A percentile compares a stretch with the other conserved stretches of the same genome.
These are phyloP conservation scores for Allobates femoralis DNA, from an alignment of 2,797 vertebrate genomes.

Conservation along the genomic window DNA sequence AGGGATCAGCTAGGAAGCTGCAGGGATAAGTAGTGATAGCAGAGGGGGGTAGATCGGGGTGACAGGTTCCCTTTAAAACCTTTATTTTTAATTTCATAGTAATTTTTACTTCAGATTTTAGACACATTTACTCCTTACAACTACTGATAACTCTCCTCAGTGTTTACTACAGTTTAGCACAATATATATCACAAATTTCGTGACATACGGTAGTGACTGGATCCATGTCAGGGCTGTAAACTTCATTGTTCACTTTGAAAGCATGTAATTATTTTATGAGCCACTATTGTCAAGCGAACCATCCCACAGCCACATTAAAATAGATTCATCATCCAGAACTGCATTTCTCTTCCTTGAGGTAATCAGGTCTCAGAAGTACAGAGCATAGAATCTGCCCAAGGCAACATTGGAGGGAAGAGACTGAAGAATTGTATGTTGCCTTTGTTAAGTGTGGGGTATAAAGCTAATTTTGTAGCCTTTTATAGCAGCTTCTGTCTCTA, in stretches of 20 bases:
- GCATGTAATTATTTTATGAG: slow-evolving; percentile 51
- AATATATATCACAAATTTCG: not conserved
- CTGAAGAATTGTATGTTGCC: not conserved
- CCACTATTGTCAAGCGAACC: slow-evolving; percentile 12
- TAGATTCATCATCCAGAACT: slow-evolving; percentile 42
- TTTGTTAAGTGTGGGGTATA: slow-evolving; percentile 31
- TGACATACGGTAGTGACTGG: not conserved
- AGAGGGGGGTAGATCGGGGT: no score
- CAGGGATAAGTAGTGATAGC: no score
- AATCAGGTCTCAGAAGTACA: slow-evolving; percentile 28
- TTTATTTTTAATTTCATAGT: not conserved
- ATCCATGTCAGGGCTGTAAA: not conserved
- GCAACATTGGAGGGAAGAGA: slow-evolving; percentile 35
- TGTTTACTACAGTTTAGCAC: not conserved
- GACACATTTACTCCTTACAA: not conserved
- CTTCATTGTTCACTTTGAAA: slow-evolving; percentile 43
- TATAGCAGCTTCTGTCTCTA: slow-evolving; percentile 24
- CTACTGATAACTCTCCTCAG: not conserved
- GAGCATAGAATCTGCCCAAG: slow-evolving; percentile 29
- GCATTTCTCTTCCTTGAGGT: slow-evolving; percentile 15
- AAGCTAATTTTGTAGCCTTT: slow-evolving; percentile 8
- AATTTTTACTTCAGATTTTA: not conserved
- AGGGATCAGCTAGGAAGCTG: no score
- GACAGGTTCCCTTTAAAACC: no score
- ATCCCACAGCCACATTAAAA: slow-evolving; percentile 1